phyloP scores from a whole-genome alignment of 2,888 invertebrate genomes.

The Chaetogeoica ovagalla region DNA sequence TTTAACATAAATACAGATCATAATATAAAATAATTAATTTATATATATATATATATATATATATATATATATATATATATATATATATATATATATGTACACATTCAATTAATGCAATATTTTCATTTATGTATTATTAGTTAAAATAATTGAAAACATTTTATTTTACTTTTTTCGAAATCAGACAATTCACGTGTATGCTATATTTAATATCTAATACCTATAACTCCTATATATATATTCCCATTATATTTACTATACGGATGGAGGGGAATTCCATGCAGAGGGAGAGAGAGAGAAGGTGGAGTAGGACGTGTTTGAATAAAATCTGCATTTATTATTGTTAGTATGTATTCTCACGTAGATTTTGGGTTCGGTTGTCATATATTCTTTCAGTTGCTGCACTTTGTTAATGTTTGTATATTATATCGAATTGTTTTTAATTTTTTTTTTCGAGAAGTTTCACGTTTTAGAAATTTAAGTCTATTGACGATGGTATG shows the following conservation, averaged over 20 bases:
- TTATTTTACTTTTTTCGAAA: too few species aligned
- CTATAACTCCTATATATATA: background rate
- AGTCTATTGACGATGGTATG: background rate
- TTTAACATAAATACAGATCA: too few species aligned
- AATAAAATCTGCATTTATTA: slow-evolving; percentile 28
- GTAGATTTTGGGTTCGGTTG: slow-evolving; percentile 1
- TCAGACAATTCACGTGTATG: background rate
- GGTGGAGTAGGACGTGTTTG: background rate
- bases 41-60: too few species aligned
- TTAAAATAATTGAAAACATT: too few species aligned
- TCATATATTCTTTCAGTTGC: background rate
- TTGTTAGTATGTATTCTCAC: background rate
- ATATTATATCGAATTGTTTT: background rate
- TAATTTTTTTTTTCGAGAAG: background rate
- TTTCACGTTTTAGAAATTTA: slow-evolving; percentile 16
- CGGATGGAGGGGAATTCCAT: background rate
- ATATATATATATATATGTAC: too few species aligned
- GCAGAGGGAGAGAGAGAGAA: background rate
- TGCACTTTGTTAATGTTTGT: background rate
- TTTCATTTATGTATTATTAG: too few species aligned
- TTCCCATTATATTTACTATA: background rate
- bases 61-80: too few species aligned
- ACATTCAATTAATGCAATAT: too few species aligned
- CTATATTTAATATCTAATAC: background rate
- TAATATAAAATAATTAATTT: too few species aligned